These are phyloP conservation scores for Paratrypauchen microcephalus DNA, from an alignment of 2,797 vertebrate genomes.

Conservation along the genomic window DNA sequence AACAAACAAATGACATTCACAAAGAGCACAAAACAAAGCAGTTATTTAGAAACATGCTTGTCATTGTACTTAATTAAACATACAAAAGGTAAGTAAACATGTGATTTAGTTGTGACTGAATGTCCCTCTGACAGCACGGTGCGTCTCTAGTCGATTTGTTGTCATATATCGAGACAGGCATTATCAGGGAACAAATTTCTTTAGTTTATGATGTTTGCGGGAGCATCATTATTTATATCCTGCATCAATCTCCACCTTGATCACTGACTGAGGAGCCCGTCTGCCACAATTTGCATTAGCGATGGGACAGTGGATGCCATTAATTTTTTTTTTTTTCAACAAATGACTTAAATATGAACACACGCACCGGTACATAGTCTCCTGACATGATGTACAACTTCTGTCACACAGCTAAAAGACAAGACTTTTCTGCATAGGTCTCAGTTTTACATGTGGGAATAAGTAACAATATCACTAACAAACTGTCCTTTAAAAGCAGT, in stretches of 20 bases:
- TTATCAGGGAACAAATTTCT: constrained; percentile 21
- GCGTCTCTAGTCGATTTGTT: constrained; percentile 5
- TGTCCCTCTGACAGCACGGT: not conserved
- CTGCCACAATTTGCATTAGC: constrained; percentile 46
- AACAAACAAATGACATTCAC: not conserved
- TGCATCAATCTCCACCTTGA: constrained; percentile 38
- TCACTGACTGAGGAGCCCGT: constrained; percentile 39
- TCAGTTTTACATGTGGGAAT: constrained; percentile 28
- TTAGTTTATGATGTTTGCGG: constrained; percentile 27
- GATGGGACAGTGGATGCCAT: constrained; percentile 32
- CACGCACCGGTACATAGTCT: constrained; percentile 8
- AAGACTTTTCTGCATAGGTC: constrained; percentile 21
- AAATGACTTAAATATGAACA: constrained; percentile 34
- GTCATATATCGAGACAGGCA: constrained; percentile 19
- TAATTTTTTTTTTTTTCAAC: constrained; percentile 21
- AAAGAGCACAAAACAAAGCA: not conserved
- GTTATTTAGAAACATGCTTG: not conserved
- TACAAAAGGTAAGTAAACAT: not conserved
- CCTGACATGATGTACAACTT: constrained; percentile 7
- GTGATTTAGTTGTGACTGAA: not conserved
- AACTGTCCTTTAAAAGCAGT: constrained; percentile 35
- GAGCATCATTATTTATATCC: constrained; percentile 46
- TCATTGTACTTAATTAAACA: not conserved
- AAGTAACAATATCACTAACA: constrained; percentile 36
- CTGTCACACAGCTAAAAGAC: constrained; percentile 27